phyloP scores from a whole-genome alignment of 64 coral and sea anemone genomes.

The Pachyseris speciosa region DNA sequence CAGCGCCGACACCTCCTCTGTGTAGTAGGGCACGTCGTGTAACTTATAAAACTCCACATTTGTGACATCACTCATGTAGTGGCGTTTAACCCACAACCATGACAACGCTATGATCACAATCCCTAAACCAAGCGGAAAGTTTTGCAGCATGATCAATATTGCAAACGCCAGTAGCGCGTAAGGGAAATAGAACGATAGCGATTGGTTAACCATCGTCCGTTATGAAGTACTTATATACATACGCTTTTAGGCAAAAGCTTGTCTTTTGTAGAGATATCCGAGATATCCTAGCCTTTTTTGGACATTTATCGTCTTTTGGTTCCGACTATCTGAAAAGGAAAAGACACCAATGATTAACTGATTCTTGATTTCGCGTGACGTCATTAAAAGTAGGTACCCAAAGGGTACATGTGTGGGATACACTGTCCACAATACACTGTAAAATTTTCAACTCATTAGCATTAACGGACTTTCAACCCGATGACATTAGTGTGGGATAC shows the following conservation, averaged over 20 bases:
- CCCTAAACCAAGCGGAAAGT: background rate
- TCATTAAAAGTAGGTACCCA: too few species aligned
- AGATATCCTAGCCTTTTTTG: too few species aligned
- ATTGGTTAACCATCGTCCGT: background rate
- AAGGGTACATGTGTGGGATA: too few species aligned
- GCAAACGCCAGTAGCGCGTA: background rate
- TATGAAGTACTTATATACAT: background rate
- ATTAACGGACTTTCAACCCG: too few species aligned
- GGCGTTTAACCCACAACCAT: background rate
- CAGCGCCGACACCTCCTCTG: slow-evolving; percentile 13
- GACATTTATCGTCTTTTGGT: too few species aligned
- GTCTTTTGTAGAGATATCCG: too few species aligned
- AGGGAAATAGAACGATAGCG: background rate
- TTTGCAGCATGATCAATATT: background rate
- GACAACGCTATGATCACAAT: slow-evolving; percentile 16
- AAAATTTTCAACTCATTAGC: too few species aligned
- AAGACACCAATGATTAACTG: background rate
- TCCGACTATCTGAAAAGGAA: background rate
- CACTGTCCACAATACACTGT: too few species aligned
- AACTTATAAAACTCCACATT: slow-evolving; percentile 36
- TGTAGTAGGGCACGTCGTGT: slow-evolving; percentile 46
- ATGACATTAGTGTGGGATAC: too few species aligned
- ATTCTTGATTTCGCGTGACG: too few species aligned
- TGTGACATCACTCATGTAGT: background rate
- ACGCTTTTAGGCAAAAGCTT: background rate